phyloP scores from a whole-genome alignment of 1,140 invertebrate genomes.

The Potamilus streckersoni region DNA sequence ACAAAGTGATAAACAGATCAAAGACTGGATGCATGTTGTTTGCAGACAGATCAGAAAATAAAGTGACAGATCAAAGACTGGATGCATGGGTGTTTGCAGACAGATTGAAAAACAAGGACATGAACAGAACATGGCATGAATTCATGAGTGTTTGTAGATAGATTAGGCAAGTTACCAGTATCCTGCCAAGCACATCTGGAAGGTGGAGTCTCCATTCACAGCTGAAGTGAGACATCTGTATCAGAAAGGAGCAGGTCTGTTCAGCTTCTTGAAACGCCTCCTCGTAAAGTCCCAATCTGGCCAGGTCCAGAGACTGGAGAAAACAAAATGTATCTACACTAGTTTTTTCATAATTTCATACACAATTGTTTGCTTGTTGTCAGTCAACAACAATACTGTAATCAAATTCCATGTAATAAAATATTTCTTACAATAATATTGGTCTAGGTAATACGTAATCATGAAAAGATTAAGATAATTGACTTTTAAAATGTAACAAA shows the following conservation, averaged over 20 bases:
- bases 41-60: too few species aligned
- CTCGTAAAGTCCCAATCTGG: conserved; percentile 39
- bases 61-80: too few species aligned
- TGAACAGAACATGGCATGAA: too few species aligned
- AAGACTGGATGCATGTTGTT: too few species aligned
- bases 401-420: not conserved
- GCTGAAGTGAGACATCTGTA: conserved; percentile 57
- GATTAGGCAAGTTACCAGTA: conserved; percentile 50
- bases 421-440: too few species aligned
- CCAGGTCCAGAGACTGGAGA: conserved; percentile 57
- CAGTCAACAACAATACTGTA: not conserved
- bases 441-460: too few species aligned
- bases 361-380: not conserved
- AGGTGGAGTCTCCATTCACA: conserved; percentile 63
- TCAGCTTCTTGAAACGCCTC: conserved; percentile 58
- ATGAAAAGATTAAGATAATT: too few species aligned
- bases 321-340: not conserved
- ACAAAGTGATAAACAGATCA: too few species aligned
- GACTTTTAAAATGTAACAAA: too few species aligned
- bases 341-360: not conserved
- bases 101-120: too few species aligned
- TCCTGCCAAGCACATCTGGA: conserved; percentile 51
- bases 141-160: not conserved
- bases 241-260: conserved; percentile 58
- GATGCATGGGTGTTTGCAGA: too few species aligned